Conservation (phyloP, 1,140 invertebrate species). For the Pemphigus obesinymphae region DNA sequence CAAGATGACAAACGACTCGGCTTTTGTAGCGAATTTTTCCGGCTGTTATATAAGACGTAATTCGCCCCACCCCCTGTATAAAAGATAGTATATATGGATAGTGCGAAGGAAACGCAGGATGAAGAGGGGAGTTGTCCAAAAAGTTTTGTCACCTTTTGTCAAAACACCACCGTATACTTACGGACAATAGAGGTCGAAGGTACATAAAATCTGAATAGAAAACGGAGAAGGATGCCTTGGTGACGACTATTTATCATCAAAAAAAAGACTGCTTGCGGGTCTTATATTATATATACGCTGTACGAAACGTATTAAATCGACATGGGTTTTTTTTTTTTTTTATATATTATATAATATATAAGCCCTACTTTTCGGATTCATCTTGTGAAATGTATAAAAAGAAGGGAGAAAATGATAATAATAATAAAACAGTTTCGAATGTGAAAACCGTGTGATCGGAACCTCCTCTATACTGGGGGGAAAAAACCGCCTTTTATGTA, state of each 20-base stretch:
- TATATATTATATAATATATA: background rate
- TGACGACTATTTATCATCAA: slow-evolving; percentile 36
- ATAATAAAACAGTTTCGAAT: slow-evolving; percentile 9
- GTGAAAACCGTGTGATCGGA: slow-evolving; percentile 13
- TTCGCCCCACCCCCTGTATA: background rate
- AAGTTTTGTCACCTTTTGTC: slow-evolving; percentile 41
- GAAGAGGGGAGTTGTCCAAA: slow-evolving; percentile 13
- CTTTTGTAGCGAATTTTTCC: slow-evolving; percentile 37
- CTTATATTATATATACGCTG: background rate
- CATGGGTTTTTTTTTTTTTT: background rate
- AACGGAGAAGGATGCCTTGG: slow-evolving; percentile 9
- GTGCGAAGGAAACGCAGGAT: background rate
- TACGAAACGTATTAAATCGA: slow-evolving; percentile 24
- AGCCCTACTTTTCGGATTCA: background rate
- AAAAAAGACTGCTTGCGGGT: background rate
- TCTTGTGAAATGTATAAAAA: background rate
- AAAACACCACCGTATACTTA: slow-evolving; percentile 15
- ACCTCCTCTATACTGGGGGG: too few relatives aligned
- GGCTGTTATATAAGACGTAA: slow-evolving; percentile 26
- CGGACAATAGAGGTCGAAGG: slow-evolving; percentile 31
- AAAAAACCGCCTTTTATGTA: background rate
- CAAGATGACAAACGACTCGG: slow-evolving; percentile 33
- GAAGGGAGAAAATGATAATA: background rate
- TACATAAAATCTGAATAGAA: slow-evolving; percentile 31
- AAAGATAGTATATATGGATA: background rate